A percentile compares a stretch with the other conserved stretches of the same genome.
These are phyloP conservation scores for Lepidonotus clava DNA, from an alignment of 2,888 invertebrate species.

Conservation along the genomic window DNA sequence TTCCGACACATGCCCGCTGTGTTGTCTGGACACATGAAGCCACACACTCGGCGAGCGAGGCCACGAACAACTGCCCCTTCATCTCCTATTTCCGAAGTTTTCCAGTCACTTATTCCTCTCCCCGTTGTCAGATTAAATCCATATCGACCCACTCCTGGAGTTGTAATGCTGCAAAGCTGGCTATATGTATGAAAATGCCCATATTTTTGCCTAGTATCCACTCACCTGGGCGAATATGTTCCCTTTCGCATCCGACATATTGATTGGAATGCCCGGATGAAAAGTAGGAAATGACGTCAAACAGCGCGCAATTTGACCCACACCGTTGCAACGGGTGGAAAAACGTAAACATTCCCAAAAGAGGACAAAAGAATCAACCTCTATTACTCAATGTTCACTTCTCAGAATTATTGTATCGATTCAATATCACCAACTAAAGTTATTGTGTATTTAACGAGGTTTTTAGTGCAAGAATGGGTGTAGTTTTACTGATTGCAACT, in stretches of 20 bases:
- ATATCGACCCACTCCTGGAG: background rate
- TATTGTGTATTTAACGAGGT: too few relatives aligned
- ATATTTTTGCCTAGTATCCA: conserved; percentile 14
- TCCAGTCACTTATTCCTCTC: background rate
- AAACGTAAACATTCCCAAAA: background rate
- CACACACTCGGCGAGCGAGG: background rate
- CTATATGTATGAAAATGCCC: background rate
- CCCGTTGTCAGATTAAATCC: background rate
- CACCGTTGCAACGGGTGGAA: conserved; percentile 1
- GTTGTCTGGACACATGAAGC: conserved; percentile 10
- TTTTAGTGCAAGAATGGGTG: too few relatives aligned
- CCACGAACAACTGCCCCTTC: background rate
- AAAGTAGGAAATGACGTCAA: conserved; percentile 49
- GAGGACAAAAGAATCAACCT: too few relatives aligned
- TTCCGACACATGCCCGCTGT: conserved; percentile 32
- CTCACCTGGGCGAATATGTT: conserved; percentile 29
- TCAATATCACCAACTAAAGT: too few relatives aligned
- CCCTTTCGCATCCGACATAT: conserved; percentile 55
- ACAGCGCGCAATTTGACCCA: conserved; percentile 36
- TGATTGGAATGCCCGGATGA: conserved; percentile 54
- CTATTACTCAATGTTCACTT: too few relatives aligned
- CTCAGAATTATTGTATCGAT: too few relatives aligned
- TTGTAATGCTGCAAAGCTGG: background rate
- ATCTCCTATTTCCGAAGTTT: background rate
- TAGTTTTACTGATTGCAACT: conserved; percentile 4